Conservation (phyloP, 2,888 invertebrate species). For the Ypsolopha scabrella region DNA sequence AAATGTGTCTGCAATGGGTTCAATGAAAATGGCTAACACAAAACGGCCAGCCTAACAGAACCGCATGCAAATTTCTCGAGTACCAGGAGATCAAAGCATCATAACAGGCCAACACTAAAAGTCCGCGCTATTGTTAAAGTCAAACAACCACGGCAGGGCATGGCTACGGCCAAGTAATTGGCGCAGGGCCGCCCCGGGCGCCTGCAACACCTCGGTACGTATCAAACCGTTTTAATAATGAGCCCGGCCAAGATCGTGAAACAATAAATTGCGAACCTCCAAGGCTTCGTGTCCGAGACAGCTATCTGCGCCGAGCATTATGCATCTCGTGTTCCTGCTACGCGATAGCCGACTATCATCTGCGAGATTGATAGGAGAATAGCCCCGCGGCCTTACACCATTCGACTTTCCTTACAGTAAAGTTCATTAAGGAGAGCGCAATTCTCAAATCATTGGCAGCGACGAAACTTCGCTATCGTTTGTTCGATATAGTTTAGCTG, state of each 20-base stretch:
- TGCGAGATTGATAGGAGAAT: conserved; percentile 66
- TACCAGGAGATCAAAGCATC: conserved; percentile 15
- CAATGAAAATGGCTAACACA: too few relatives aligned
- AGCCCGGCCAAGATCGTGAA: conserved; percentile 66
- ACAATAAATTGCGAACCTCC: conserved; percentile 70
- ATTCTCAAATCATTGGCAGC: conserved; percentile 45
- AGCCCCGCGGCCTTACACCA: conserved; percentile 40
- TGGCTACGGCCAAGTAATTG: conserved; percentile 52
- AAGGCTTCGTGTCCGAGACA: conserved; percentile 69
- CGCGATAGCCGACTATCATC: conserved; percentile 64
- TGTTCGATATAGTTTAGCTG: background rate
- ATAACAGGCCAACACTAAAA: conserved; percentile 32
- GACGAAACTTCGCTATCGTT: background rate
- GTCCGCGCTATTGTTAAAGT: conserved; percentile 34
- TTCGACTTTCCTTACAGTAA: background rate
- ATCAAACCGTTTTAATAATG: conserved; percentile 71
- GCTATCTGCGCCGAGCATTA: conserved; percentile 66
- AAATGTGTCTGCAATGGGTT: too few relatives aligned
- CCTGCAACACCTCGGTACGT: conserved; percentile 66
- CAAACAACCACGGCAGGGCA: conserved; percentile 44
- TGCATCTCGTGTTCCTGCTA: conserved; percentile 53
- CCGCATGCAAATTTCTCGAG: conserved; percentile 7
- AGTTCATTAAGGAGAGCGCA: background rate
- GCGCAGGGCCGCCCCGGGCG: conserved; percentile 53
- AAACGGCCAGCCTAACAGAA: background rate